phyloP scores from a whole-genome alignment of 2,888 invertebrate genomes.

The Gortyna flavago region DNA sequence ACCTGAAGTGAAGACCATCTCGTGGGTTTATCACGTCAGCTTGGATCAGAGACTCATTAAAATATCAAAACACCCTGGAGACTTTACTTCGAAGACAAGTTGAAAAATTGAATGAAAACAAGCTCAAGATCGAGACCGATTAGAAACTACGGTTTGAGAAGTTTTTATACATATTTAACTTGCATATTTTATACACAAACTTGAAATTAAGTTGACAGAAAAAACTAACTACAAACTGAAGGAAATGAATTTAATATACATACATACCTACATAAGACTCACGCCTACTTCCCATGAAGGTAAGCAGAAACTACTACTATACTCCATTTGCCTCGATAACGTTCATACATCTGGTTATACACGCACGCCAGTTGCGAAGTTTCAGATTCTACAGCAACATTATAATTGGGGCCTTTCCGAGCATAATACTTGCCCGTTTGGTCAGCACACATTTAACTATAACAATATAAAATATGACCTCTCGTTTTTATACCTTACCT shows the following conservation, averaged over 20 bases:
- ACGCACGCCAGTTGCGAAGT: too few species aligned
- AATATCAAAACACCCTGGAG: constrained; percentile 40
- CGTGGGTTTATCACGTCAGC: constrained; percentile 25
- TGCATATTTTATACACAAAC: constrained; percentile 10
- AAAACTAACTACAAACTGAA: neutral
- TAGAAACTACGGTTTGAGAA: neutral
- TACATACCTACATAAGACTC: too few species aligned
- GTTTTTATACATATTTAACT: constrained; percentile 9
- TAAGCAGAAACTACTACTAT: too few species aligned
- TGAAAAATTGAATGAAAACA: constrained; percentile 48
- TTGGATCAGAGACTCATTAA: constrained; percentile 46
- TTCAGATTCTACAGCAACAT: constrained; percentile 9
- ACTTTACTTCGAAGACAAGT: constrained; percentile 9
- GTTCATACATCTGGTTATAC: too few species aligned
- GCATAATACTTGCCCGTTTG: neutral
- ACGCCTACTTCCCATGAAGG: neutral
- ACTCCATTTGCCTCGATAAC: neutral
- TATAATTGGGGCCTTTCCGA: constrained; percentile 27
- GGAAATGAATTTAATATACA: neutral
- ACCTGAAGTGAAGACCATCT: constrained; percentile 38
- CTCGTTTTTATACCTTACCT: constrained; percentile 20
- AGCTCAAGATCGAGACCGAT: constrained; percentile 16
- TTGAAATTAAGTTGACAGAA: neutral
- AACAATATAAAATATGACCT: constrained; percentile 35
- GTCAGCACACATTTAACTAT: constrained; percentile 25